Evolutionary conservation across 1,140 invertebrate species (phyloP), one percentile per base, ranked within the genome.

Genomic region (Galleria mellonella): DNA sequence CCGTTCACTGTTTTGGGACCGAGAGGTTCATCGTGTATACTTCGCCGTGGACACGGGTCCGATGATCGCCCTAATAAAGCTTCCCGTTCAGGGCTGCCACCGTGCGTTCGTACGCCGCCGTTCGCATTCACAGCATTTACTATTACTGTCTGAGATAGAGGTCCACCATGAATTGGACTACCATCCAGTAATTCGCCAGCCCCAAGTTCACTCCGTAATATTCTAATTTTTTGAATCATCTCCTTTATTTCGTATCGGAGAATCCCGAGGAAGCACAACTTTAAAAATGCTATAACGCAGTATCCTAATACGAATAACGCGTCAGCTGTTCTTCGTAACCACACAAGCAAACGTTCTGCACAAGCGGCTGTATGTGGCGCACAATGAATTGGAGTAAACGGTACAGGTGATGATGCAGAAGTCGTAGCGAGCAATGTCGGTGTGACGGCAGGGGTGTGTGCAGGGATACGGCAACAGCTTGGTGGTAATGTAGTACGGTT

Each of bases 151-250:
- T 82, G 78, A 31, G 82, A 72, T 47, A 82, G 42, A 32, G 79
- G 64, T 51, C 88, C 70, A 49, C 88, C 82, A 38, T 84, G 83
- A 27, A 84, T 48, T 5, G 85, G 84, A 44, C 83, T 87, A 9
- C 77, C 82, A 17, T 86, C 86, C 4, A 84, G 47, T 3, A 85
- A 69, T 48, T 77, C 74, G 2, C 77, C 75, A 4, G 79, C 79
- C 28, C 87, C 87, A 40, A 89, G 64, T 58, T 90, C 89, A 44
- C 82, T 88, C 50, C 87, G 78, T 49, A 90, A 75, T 64, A 90
- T 89, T 59, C 82, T 89, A 73, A 97, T 96, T 82, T 96, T 97
- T 68, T 96, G 94, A 60, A 97, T 95, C 94, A 96, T 96, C 71
- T 96, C 94, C 39, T 92, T 88, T 59, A 95, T 94, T 84, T 95